These are phyloP conservation scores for Epirrhoe alternata DNA, from an alignment of 2,888 invertebrate species.

Conservation along the genomic window DNA sequence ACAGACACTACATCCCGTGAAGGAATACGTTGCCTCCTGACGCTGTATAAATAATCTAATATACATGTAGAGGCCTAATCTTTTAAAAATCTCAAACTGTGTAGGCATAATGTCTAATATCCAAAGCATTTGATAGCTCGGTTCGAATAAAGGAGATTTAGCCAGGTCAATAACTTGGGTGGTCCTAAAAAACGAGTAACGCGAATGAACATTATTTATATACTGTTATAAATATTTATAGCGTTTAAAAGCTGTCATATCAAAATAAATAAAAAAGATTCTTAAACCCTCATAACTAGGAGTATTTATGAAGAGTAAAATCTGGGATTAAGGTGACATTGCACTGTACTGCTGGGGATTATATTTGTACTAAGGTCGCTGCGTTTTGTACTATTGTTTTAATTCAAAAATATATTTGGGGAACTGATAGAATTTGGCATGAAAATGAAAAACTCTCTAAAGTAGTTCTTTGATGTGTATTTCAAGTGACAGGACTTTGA, in stretches of 20 bases:
- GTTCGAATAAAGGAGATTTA: not conserved
- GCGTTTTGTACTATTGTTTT: constrained; percentile 8
- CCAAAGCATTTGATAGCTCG: not conserved
- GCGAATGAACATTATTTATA: not conserved
- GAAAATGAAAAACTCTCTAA: too few relatives aligned
- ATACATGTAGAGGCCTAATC: too few relatives aligned
- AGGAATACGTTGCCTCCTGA: too few relatives aligned
- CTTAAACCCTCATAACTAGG: constrained; percentile 6
- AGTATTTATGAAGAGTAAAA: constrained; percentile 15
- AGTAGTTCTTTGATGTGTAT: too few relatives aligned
- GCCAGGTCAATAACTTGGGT: not conserved
- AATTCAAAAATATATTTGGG: not conserved
- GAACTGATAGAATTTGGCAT: too few relatives aligned
- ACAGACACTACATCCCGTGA: too few relatives aligned
- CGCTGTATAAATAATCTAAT: too few relatives aligned
- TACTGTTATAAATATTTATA: not conserved
- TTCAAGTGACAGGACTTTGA: too few relatives aligned
- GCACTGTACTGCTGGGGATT: not conserved
- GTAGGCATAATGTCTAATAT: not conserved
- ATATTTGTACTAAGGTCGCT: constrained; percentile 2
- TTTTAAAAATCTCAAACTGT: too few relatives aligned
- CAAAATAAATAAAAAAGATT: not conserved
- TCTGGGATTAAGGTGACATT: constrained; percentile 16
- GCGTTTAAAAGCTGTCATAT: not conserved
- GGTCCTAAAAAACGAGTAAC: not conserved